These are phyloP conservation scores for Dendrocincla fuliginosa DNA, from an alignment of 2,797 vertebrate species.

Conservation along the genomic window DNA sequence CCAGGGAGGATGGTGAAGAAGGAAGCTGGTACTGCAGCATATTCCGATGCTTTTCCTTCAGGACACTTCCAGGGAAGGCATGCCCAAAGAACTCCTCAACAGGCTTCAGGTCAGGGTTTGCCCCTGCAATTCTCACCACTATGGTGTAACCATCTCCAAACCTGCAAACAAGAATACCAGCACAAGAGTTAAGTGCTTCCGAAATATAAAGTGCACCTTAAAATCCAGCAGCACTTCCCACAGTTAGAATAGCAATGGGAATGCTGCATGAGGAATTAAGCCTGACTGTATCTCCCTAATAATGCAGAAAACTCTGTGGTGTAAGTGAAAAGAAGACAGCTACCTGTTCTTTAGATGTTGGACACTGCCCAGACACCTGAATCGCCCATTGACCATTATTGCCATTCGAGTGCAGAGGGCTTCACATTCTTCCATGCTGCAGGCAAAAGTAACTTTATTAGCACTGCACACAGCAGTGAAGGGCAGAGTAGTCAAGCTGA, in stretches of 20 bases:
- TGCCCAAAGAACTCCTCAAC: constrained; percentile 93
- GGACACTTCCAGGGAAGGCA: constrained; percentile 88
- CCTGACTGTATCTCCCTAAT: not conserved
- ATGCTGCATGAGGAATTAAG: not conserved
- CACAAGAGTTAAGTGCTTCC: not conserved
- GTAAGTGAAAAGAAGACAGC: not conserved
- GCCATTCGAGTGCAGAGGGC: constrained; percentile 97
- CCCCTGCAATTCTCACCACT: constrained; percentile 90
- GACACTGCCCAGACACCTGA: constrained; percentile 95
- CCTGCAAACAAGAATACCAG: constrained; percentile 69
- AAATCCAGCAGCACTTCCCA: not conserved
- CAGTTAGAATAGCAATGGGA: not conserved
- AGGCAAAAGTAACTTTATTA: not conserved
- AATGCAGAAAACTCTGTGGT: not conserved
- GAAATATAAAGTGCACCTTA: not conserved
- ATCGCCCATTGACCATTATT: constrained; percentile 97
- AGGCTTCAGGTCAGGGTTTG: constrained; percentile 86
- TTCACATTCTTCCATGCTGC: constrained; percentile 98
- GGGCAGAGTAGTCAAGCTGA: not conserved
- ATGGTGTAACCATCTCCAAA: constrained; percentile 98
- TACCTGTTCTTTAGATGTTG: constrained; percentile 98
- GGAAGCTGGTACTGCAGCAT: constrained; percentile 98
- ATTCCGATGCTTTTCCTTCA: constrained; percentile 94
- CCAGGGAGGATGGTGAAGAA: constrained; percentile 87
- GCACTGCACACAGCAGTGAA: not conserved